phyloP scores from a whole-genome alignment of 2,888 invertebrate genomes.

The Gymnocheta viridis region DNA sequence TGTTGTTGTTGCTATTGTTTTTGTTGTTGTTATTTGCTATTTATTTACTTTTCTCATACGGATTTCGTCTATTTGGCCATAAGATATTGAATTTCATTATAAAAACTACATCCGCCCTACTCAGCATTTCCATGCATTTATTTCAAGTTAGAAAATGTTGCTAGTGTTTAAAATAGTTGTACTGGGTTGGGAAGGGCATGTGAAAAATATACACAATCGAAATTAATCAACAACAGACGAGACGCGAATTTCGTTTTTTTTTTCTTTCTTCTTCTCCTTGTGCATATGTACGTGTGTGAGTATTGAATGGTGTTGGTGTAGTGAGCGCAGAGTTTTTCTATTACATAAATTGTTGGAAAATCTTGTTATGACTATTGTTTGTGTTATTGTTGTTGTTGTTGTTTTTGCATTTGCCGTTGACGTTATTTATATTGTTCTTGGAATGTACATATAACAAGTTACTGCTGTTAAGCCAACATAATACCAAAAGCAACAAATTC shows the following conservation, averaged over 20 bases:
- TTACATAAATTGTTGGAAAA: slow-evolving; percentile 64
- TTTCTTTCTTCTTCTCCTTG: neutral
- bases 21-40: slow-evolving; percentile 33
- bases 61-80: slow-evolving; percentile 65
- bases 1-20: slow-evolving; percentile 38
- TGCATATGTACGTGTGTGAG: neutral
- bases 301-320: slow-evolving; percentile 33
- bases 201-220: slow-evolving; percentile 63
- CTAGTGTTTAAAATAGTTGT: neutral
- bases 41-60: slow-evolving; percentile 57
- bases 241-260: slow-evolving; percentile 69
- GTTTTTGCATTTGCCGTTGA: slow-evolving; percentile 27
- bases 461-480: slow-evolving; percentile 78
- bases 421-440: slow-evolving; percentile 65
- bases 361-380: slow-evolving; percentile 61
- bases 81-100: slow-evolving; percentile 70
- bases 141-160: slow-evolving; percentile 32
- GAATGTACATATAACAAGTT: slow-evolving; percentile 62
- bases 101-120: slow-evolving; percentile 29
- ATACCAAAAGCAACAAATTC: slow-evolving; percentile 78
- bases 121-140: slow-evolving; percentile 18
- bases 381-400: slow-evolving; percentile 35
- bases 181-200: neutral
- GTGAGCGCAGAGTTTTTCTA: slow-evolving; percentile 44
- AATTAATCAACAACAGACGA: slow-evolving; percentile 72